Evolutionary conservation across 2,888 invertebrate genomes (phyloP), one percentile per base, ranked within the genome.

Genomic region (Folsomia candida): DNA sequence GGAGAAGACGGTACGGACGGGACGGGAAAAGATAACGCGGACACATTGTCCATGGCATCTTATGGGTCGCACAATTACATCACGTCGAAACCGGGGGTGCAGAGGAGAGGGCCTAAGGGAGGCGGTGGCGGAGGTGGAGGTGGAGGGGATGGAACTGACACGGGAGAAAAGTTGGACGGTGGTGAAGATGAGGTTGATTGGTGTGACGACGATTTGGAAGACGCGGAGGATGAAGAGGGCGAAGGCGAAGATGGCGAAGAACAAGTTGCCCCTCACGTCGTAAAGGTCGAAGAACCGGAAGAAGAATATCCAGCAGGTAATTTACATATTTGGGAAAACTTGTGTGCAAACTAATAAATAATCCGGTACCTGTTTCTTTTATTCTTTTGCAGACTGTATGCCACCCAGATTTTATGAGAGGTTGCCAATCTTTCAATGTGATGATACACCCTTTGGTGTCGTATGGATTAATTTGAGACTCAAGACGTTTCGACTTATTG

Each of bases 401-500:
- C 65, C 65, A 9, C 65, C 65, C 3, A 65, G 51, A 20, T 65
- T 65, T 24, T 65, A 65, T 20, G 27, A 65, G 14, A 47, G 57
- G 26, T 65, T 65, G 0, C 65, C 65, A 14, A 51, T 65, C 27
- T 65, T 65, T 27, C 4, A 27, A 20, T 57, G 54, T 18, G 73
- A 73, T 11, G 73, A 73, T 54, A 73, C 73, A 4, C 71, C 67
- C 2, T 73, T 73, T 58, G 97, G 96, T 91, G 92, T 93, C 84
- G 92, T 92, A 80, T 97, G 96, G 95, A 94, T 91, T 81, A 92
- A 92, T 85, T 86, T 95, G 78, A 88, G 97, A 83, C 90, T 92
- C 83, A 94, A 94, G 86, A 94, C 95, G n/a, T 97, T 92, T 86
- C 90, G 90, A 85, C 89, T 97, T 81, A 97, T 97, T 83, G 97